A percentile compares a stretch with the other conserved stretches of the same genome.
Evolutionary conservation across 1,140 invertebrate species (phyloP).

Genomic region (Bradynema listronoti): DNA sequence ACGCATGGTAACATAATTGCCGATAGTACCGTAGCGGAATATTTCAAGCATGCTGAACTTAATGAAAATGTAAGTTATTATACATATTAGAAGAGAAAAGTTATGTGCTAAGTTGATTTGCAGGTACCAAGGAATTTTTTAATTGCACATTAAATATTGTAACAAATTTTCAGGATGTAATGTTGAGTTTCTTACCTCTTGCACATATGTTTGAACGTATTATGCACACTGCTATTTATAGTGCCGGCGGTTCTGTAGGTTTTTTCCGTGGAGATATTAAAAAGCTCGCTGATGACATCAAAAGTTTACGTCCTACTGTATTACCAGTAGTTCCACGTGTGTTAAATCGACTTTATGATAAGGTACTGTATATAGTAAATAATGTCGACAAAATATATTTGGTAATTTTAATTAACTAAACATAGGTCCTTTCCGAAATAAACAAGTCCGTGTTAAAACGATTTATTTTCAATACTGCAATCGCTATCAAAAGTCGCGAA

Average conservation of each 20-base stretch:
- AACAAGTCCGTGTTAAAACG: constrained; percentile 52
- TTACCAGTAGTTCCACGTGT: constrained; percentile 87
- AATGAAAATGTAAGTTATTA: constrained; percentile 50
- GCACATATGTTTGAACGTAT: constrained; percentile 78
- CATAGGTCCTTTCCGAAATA: constrained; percentile 55
- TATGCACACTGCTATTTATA: constrained; percentile 51
- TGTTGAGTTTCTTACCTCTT: constrained; percentile 73
- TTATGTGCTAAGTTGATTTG: background rate
- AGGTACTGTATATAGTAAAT: too few species aligned
- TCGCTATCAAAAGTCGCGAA: constrained; percentile 43
- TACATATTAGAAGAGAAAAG: background rate
- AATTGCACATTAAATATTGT: background rate
- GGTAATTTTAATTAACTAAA: too few species aligned
- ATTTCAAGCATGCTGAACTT: constrained; percentile 62
- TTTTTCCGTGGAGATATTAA: constrained; percentile 88
- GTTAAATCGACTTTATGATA: constrained; percentile 86
- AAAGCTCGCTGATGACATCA: constrained; percentile 80
- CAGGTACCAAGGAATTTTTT: background rate
- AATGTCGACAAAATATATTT: too few species aligned
- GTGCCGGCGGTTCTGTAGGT: constrained; percentile 75
- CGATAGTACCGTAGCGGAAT: constrained; percentile 67
- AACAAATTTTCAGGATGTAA: constrained; percentile 38
- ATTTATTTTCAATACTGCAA: constrained; percentile 43
- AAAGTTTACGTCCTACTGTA: constrained; percentile 80
- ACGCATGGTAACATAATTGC: constrained; percentile 86